Evolutionary conservation across 30 jellyfish, hydroid and myxozoan genomes (phyloP).

Genomic region (Aurelia sp.): DNA sequence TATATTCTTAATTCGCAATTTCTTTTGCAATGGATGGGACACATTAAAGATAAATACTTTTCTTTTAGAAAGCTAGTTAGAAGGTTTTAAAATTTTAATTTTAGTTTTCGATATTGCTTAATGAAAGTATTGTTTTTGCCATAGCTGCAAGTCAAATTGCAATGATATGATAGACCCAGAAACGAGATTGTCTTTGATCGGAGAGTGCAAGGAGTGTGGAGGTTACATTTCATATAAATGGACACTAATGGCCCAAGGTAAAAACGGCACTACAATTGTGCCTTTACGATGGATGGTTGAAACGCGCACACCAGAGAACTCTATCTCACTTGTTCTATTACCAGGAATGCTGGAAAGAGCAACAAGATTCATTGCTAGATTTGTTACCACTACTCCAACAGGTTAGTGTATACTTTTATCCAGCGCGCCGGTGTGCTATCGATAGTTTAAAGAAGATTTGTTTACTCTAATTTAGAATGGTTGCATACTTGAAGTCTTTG

Average conservation of each 20-base stretch:
- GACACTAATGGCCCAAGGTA: slow-evolving; percentile 19
- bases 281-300: slow-evolving; percentile 31
- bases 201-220: slow-evolving; percentile 44
- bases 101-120: too few species aligned
- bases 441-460: too few species aligned
- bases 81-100: too few species aligned
- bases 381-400: slow-evolving; percentile 22
- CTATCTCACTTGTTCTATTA: slow-evolving; percentile 34
- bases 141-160: slow-evolving; percentile 56
- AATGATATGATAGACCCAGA: slow-evolving; percentile 39
- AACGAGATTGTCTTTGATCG: slow-evolving; percentile 43
- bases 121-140: neutral
- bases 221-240: slow-evolving; percentile 8
- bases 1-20: too few species aligned
- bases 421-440: too few species aligned
- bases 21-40: too few species aligned
- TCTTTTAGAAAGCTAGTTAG: too few species aligned
- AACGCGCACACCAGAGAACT: slow-evolving; percentile 33
- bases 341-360: slow-evolving; percentile 20
- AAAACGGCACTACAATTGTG: neutral
- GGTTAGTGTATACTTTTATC: slow-evolving; percentile 5
- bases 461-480: too few species aligned
- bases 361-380: slow-evolving; percentile 33
- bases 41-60: too few species aligned
- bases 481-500: too few species aligned